These are phyloP conservation scores for Platygyra sinensis DNA, from an alignment of 64 coral and sea anemone species.

Conservation along the genomic window DNA sequence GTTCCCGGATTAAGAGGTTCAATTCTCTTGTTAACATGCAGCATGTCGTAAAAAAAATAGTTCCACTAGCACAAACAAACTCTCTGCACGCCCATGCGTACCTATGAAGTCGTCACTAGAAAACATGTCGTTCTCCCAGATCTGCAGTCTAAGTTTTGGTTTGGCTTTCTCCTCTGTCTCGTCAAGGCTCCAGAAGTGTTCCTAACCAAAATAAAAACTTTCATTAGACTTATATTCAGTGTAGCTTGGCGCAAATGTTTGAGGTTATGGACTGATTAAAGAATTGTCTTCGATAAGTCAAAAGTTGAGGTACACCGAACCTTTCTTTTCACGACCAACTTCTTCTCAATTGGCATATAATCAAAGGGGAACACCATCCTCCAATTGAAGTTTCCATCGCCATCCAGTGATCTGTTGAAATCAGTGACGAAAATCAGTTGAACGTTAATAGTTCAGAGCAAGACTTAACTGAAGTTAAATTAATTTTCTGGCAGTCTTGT, in stretches of 20 bases:
- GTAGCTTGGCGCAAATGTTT: neutral
- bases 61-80: too few relatives aligned
- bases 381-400: slow-evolving; percentile 97
- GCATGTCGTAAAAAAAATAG: too few relatives aligned
- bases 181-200: slow-evolving; percentile 91
- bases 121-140: slow-evolving; percentile 97
- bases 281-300: neutral
- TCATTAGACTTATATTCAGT: neutral
- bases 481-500: too few relatives aligned
- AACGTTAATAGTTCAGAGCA: too few relatives aligned
- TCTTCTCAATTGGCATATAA: slow-evolving; percentile 88
- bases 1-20: too few relatives aligned
- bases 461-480: too few relatives aligned
- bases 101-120: slow-evolving; percentile 91
- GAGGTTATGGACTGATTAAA: neutral
- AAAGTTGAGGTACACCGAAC: slow-evolving; percentile 12
- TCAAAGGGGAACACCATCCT: slow-evolving; percentile 90
- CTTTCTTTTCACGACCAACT: slow-evolving; percentile 89
- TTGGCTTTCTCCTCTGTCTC: slow-evolving; percentile 67
- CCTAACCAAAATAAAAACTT: slow-evolving; percentile 27
- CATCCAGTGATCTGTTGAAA: slow-evolving; percentile 81
- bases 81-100: neutral
- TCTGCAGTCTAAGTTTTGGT: slow-evolving; percentile 74
- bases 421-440: too few relatives aligned
- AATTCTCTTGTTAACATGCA: too few relatives aligned